Base-by-base conservation (phyloP, 2,888 invertebrate genomes). In the Sinelater perroti region DNA sequence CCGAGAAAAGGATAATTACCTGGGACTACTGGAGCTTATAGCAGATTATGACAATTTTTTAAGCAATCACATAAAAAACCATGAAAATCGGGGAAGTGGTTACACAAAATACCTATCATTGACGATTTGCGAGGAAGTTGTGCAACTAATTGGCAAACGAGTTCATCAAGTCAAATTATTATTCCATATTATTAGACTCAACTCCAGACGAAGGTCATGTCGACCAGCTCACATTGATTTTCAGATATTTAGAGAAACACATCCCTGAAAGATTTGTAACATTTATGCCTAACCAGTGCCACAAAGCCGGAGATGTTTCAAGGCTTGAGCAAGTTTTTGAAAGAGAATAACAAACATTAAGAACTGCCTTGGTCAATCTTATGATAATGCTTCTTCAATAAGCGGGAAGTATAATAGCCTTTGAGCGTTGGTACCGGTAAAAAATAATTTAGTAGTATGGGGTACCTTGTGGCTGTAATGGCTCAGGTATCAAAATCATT, bases 251-350 rank as follows among this genome's bases (percentile, higher is more conserved):
- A 30, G 62, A 68, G 63, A 58, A 52, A 49, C 33, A 36, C 30
- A 45, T 28, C 14, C 67, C 68, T 57, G 67, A 69, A 67, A 57
- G 63, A 61, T 69, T 69, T 59, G 42, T 68, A 0, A 66, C 59
- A 3, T 66, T 66, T 57, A 45, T 69, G 33, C 61, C 63, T 38
- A 60, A 57, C 31, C 51, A 46, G 13, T 52, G 57, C 42, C 53
- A 60, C 52, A 53, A 31, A 31, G 31, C 11, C n/a, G 2, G 14
- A 31, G 31, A 31, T 2, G 14, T 31, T n/a, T n/a, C n/a, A n/a
- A n/a, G n/a, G n/a, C n/a, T n/a, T n/a, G n/a, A n/a, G n/a, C n/a
- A n/a, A n/a, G n/a, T n/a, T n/a, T n/a, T n/a, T n/a, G n/a, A n/a
- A n/a, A n/a, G n/a, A n/a, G n/a, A n/a, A n/a, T n/a, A n/a, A n/a